Base-by-base conservation (phyloP, 2,113 vertebrate genomes). In the Tragelaphus imberbis region DNA sequence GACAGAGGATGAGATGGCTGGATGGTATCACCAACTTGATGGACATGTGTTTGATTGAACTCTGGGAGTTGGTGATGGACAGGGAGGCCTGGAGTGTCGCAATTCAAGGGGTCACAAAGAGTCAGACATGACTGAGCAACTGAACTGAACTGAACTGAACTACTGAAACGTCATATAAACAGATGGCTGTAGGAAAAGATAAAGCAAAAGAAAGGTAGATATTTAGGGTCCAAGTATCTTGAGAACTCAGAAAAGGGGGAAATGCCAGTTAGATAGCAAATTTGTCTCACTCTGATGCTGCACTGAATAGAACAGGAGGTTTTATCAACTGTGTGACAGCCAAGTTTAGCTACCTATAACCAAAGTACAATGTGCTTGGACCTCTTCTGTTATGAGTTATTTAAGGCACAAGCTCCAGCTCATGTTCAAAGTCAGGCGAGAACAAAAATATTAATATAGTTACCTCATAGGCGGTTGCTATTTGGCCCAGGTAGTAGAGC, bases 61-160 rank as follows among this genome's bases (percentile, higher is more conserved):
- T 28, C 27, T 2, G 0, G 27, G 27, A 61, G 27, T 28, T 61
- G 59, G 27, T 61, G 25, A 14, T 13, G 27, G 27, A 61, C 12
- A 14, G 59, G 59, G 59, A 61, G 59, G 59, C 59, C 59, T 6
- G 27, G 59, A 2, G 5, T 61, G 12, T 27, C 28, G 59, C 59
- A 28, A 6, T 61, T 61, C 59, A 61, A 14, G 59, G 59, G 6
- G 12, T 61, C 5, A 1, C 59, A 61, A 27, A 27, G 11, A 28
- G 27, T 28, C 12, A 0, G 27, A 61, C 12, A 59, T 5, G 59
- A 28, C 2, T 13, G 27, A 27, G 27, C 5, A 5, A 61, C 27
- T 61, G 59, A 61, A 61, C 5, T 59, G 58, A 59, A 59, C 58
- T 27, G 58, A 59, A 59, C 58, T 61, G 58, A 59, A 27, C 58